Base-by-base conservation (phyloP, 2,113 vertebrate genomes). In the Cyphomyrus plagiostoma region DNA sequence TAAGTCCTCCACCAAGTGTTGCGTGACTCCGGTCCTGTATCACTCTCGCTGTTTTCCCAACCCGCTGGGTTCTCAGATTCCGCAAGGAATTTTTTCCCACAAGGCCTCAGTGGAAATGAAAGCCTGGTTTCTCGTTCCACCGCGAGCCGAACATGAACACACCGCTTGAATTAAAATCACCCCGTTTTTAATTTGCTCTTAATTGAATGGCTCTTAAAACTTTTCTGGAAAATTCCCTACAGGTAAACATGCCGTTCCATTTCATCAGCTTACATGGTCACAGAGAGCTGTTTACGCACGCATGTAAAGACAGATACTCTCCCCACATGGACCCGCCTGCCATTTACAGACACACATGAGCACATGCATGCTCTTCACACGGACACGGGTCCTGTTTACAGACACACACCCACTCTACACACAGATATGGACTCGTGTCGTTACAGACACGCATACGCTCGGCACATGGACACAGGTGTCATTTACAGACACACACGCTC, bases 181-280 rank as follows among this genome's bases (percentile, higher is more conserved):
- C 50, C 85, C 10, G 11, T 30, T 87, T 84, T 87, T 53, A 56
- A 87, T 87, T 87, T 50, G 26, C 13, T 87, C 45, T 52, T 87
- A 87, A 87, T 35, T 87, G 85, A 87, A 87, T 50, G n/a, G 49
- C 46, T 30, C 85, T 35, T 56, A 56, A 87, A 87, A 35, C n/a
- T n/a, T 26, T 50, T 46, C 50, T 52, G 46, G 23, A 53, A 86
- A 35, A 35, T 35, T 26, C n/a, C 85, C 85, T 21, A 26, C 85
- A 87, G 85, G 50, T 87, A 87, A 15, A 35, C 26, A 3, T 49
- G n/a, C 3, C 15, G 1, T 49, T 86, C 85, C 26, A 13, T 19
- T 86, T 53, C 30, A 53, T 11, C 23, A 35, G 48, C 50, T 30
- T 50, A 53, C 26, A 35, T 3, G 15, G 49, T 30, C 26, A 19